Percentiles rank a stretch among this genome's conserved stretches.
Conservation (phyloP, 2,113 vertebrate genomes). For the Acanthisitta chloris region DNA sequence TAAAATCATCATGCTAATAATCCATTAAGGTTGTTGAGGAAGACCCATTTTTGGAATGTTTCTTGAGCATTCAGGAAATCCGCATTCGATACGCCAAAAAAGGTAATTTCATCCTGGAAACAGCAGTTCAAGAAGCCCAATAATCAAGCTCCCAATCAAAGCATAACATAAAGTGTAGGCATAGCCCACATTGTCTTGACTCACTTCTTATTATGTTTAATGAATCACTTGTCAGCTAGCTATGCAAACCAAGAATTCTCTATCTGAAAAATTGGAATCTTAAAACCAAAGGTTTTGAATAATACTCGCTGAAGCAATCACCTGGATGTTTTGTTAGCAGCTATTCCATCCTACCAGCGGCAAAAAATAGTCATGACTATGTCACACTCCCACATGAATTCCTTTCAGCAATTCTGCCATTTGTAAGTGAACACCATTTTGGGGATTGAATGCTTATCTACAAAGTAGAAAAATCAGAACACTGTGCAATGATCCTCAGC, state of each 20-base stretch:
- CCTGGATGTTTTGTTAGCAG: not conserved
- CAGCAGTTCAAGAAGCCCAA: not conserved
- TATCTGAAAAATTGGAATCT: not conserved
- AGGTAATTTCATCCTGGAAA: not conserved
- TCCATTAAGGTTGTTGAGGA: not conserved
- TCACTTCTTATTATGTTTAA: slow-evolving; percentile 16
- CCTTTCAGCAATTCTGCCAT: not conserved
- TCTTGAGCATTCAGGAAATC: not conserved
- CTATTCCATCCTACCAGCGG: not conserved
- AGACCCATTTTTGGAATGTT: not conserved
- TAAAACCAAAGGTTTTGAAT: not conserved
- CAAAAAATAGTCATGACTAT: slow-evolving; percentile 21
- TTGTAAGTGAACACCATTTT: not conserved
- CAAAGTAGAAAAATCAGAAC: not conserved
- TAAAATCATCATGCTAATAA: not conserved
- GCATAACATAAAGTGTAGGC: not conserved
- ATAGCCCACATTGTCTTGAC: slow-evolving; percentile 7
- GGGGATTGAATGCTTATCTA: not conserved
- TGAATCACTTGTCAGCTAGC: not conserved
- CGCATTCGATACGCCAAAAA: not conserved
- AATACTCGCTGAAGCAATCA: not conserved
- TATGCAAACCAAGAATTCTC: not conserved
- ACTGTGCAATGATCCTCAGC: not conserved
- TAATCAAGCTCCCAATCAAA: not conserved
- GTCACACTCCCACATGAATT: not conserved